A percentile compares a stretch with the other conserved stretches of the same genome.
Conservation (phyloP, 2,113 vertebrate species). For the Microcebus lehilahytsara region DNA sequence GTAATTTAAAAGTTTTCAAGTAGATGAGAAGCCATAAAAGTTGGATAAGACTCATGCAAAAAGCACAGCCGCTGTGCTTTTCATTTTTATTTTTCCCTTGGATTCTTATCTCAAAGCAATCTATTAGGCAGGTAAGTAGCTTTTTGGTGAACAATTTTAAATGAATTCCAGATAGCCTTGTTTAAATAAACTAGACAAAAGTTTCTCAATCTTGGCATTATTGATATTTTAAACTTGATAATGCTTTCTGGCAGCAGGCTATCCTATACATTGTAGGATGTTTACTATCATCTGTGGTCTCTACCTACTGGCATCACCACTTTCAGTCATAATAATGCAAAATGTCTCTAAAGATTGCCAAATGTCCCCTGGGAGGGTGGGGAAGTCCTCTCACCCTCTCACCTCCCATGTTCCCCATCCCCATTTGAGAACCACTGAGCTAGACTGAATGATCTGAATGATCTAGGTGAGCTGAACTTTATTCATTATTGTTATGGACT, state of each 20-base stretch:
- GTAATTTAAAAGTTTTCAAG: slow-evolving; percentile 18
- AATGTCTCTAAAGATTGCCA: background rate
- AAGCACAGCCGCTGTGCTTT: background rate
- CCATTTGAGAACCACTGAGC: background rate
- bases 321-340: background rate
- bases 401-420: background rate
- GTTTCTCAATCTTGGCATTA: background rate
- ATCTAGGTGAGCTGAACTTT: background rate
- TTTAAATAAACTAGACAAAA: background rate
- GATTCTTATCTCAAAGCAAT: background rate
- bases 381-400: fast-evolving
- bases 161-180: background rate
- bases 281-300: background rate
- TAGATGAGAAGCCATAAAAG: background rate
- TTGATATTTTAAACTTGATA: background rate
- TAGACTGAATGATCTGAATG: background rate
- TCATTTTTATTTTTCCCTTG: background rate
- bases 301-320: background rate
- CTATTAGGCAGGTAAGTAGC: slow-evolving; percentile 20
- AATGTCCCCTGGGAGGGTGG: background rate
- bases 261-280: no score
- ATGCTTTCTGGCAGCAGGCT: background rate
- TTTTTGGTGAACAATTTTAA: slow-evolving; percentile 28
- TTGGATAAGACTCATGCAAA: background rate
- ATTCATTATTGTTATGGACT: background rate